Evolutionary conservation across 2,797 vertebrate genomes (phyloP).

Genomic region (Phaenicophaeus curvirostris): DNA sequence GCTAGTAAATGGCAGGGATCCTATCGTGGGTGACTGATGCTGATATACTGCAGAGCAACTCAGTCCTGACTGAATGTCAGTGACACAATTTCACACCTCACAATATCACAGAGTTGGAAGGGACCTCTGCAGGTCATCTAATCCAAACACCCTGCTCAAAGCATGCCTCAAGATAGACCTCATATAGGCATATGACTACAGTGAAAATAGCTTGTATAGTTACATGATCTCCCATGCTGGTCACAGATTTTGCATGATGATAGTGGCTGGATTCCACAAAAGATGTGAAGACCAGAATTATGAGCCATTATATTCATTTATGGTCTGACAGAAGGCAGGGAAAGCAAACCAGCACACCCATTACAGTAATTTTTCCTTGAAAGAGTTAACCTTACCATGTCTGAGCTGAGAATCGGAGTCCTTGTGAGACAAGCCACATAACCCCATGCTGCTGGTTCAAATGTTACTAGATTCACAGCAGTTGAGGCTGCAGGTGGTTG

Average conservation of each 20-base stretch:
- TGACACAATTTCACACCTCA: not conserved
- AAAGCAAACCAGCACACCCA: not conserved
- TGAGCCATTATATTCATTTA: not conserved
- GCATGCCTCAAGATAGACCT: not conserved
- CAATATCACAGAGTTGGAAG: not conserved
- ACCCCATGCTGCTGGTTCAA: not conserved
- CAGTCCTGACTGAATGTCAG: not conserved
- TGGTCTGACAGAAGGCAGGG: not conserved
- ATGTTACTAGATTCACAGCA: not conserved
- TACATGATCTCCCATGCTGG: not conserved
- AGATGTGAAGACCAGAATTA: not conserved
- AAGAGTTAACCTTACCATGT: not conserved
- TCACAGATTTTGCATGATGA: not conserved
- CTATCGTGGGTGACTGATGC: accelerated
- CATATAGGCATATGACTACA: not conserved
- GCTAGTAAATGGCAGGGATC: not conserved
- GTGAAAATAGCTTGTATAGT: not conserved
- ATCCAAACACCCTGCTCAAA: not conserved
- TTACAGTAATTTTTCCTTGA: not conserved
- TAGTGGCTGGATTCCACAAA: not conserved
- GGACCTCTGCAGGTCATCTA: not conserved
- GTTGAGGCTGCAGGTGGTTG: not conserved
- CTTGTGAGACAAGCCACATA: not conserved
- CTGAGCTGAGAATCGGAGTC: not conserved
- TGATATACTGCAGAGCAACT: not conserved